Base-by-base conservation (phyloP, 2,888 invertebrate species). In the Unio pictorum region DNA sequence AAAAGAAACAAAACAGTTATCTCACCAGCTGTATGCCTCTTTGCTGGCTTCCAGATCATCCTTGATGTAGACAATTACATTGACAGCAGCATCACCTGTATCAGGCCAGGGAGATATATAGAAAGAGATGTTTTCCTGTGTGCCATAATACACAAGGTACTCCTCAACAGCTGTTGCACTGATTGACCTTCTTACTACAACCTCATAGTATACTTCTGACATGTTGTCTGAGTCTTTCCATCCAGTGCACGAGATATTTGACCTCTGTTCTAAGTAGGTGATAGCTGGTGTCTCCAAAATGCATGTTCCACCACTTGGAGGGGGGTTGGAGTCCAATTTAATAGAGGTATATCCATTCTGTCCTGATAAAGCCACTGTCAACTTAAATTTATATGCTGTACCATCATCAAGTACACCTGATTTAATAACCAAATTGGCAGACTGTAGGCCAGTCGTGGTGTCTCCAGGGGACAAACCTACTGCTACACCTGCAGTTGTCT, bases 81-180 rank as follows among this genome's bases (percentile, higher is more conserved):
- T 64, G 20, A 81, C 78, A 28, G 73, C 63, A 23, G 64, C 73
- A 23, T 63, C 59, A 23, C 57, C 60, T 2, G 73, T 65, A 8
- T 75, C 80, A 8, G 80, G 73, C 64, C 67, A 78, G 4, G 85
- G 79, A 8, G 81, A 77, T 20, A 85, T 58, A 66, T 78, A 83
- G 20, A 84, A 67, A 17, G 71, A 23, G 34, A 65, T 78, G 3
- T 66, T 72, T 7, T 72, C 63, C 34, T 76, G 66, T 0, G 78
- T 73, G 0, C 85, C 85, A 68, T 75, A 73, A 62, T 82, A 84
- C 58, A 81, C 64, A 11, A 74, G 67, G 66, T 80, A 80, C 11
- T 66, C 78, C 64, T 73, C 65, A 4, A 55, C 55, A 8, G 61
- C 54, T 7, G 62, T 54, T 18, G 69, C 71, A 20, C 65, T 56